Evolutionary conservation across 2,888 invertebrate genomes (phyloP).

Genomic region (Parnassius glacialis): DNA sequence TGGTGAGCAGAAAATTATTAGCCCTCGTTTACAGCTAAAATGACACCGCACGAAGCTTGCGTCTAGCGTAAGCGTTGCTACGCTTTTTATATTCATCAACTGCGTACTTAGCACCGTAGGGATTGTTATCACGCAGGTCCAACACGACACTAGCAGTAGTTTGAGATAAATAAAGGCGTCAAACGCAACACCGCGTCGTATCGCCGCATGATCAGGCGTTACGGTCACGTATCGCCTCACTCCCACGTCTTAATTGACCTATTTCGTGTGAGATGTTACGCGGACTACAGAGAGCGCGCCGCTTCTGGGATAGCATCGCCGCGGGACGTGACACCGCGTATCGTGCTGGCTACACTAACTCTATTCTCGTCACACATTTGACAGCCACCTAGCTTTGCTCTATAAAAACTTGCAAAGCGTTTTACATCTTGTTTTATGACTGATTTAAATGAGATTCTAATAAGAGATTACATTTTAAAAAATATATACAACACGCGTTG

Average conservation of each 20-base stretch:
- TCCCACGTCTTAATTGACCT: conserved; percentile 81
- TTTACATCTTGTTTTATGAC: conserved; percentile 1
- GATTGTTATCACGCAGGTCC: conserved; percentile 34
- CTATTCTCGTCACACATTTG: conserved; percentile 49
- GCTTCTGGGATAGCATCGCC: conserved; percentile 76
- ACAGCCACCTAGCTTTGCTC: conserved; percentile 29
- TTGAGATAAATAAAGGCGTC: conserved; percentile 65
- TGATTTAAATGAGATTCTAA: neutral
- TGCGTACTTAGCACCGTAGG: conserved; percentile 26
- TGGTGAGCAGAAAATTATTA: too few relatives aligned
- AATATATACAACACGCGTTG: too few relatives aligned
- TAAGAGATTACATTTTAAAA: too few relatives aligned
- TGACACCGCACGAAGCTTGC: conserved; percentile 9
- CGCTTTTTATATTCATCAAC: conserved; percentile 13
- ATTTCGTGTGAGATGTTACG: conserved; percentile 75
- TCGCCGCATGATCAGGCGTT: conserved; percentile 65
- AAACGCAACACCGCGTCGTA: conserved; percentile 65
- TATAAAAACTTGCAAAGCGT: conserved; percentile 3
- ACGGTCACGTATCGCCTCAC: conserved; percentile 74
- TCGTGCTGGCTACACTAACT: conserved; percentile 37
- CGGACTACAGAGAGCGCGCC: conserved; percentile 48
- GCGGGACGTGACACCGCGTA: conserved; percentile 64
- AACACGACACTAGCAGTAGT: conserved; percentile 49
- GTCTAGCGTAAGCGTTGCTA: conserved; percentile 16
- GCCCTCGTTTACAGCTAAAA: conserved; percentile 1